phyloP scores from a whole-genome alignment of 2,888 invertebrate species.

The Villa cingulata region DNA sequence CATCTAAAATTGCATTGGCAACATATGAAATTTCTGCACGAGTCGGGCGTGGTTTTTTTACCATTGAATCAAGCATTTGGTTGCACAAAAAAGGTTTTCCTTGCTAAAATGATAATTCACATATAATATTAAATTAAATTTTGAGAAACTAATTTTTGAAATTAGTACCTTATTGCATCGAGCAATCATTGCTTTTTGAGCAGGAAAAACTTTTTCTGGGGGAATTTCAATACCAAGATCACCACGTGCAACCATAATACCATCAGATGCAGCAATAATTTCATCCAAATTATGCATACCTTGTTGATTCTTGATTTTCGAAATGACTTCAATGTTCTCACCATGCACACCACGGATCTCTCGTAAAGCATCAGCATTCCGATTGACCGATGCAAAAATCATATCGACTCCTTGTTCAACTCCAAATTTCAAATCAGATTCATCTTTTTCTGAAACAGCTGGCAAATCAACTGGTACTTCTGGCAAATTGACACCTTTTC shows the following conservation, averaged over 20 bases:
- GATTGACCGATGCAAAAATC: conserved; percentile 88
- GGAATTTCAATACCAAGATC: conserved; percentile 67
- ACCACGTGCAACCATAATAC: conserved; percentile 68
- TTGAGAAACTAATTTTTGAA: no score
- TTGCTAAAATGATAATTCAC: no score
- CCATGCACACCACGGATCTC: conserved; percentile 67
- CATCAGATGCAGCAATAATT: conserved; percentile 56
- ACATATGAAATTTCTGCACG: no score
- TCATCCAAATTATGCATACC: conserved; percentile 56
- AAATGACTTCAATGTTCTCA: conserved; percentile 76
- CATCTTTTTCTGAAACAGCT: conserved; percentile 87
- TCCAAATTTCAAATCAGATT: conserved; percentile 67
- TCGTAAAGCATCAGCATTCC: conserved; percentile 69
- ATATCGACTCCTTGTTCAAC: conserved; percentile 68
- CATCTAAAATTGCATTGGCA: conserved; percentile 91
- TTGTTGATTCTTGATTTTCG: conserved; percentile 93
- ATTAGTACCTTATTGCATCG: conserved; percentile 53
- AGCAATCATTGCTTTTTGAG: conserved; percentile 81
- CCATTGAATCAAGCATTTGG: no score
- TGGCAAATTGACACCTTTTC: conserved; percentile 87
- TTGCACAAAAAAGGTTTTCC: no score
- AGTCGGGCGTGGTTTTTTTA: no score
- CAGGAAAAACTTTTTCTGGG: conserved; percentile 59
- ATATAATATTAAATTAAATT: no score
- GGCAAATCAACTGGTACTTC: conserved; percentile 84